Evolutionary conservation across 2,888 invertebrate genomes (phyloP).

Genomic region (Cerastis leucographa): DNA sequence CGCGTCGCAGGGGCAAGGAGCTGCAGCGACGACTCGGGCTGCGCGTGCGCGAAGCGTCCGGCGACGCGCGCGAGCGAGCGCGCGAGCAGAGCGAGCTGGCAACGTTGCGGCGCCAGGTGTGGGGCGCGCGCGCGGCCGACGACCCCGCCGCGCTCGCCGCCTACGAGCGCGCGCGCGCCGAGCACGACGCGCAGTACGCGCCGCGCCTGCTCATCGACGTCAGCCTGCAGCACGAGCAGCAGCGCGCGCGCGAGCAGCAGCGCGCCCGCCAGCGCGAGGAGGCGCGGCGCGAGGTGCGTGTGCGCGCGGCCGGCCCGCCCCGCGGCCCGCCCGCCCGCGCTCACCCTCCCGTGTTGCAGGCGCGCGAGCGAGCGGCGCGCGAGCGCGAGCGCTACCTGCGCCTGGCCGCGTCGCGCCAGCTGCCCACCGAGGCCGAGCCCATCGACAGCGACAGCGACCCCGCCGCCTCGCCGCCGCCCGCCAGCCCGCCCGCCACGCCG

Average conservation of each 20-base stretch:
- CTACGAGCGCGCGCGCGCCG: slow-evolving; percentile 79
- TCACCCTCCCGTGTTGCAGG: slow-evolving; percentile 70
- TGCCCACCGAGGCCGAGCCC: slow-evolving; percentile 93
- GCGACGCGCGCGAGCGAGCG: slow-evolving; percentile 96
- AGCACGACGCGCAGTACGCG: slow-evolving; percentile 95
- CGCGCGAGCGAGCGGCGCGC: slow-evolving; percentile 82
- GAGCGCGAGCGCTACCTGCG: slow-evolving; percentile 88
- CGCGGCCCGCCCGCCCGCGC: neutral
- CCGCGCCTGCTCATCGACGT: slow-evolving; percentile 95
- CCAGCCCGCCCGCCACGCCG: slow-evolving; percentile 51
- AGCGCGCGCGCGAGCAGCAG: slow-evolving; percentile 64
- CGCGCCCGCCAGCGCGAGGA: slow-evolving; percentile 66
- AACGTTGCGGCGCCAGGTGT: slow-evolving; percentile 92
- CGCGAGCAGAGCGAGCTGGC: slow-evolving; percentile 96
- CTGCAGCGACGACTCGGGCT: slow-evolving; percentile 97
- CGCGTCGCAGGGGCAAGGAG: slow-evolving; percentile 93
- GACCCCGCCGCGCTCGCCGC: slow-evolving; percentile 76
- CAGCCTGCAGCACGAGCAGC: slow-evolving; percentile 90
- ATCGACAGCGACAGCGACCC: slow-evolving; percentile 92
- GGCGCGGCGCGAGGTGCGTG: slow-evolving; percentile 67
- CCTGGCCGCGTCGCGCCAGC: slow-evolving; percentile 90
- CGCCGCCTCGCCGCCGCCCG: slow-evolving; percentile 54
- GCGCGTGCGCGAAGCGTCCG: slow-evolving; percentile 97
- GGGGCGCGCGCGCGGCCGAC: slow-evolving; percentile 90
- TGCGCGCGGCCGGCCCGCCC: neutral